Evolutionary conservation across 1,140 invertebrate species (phyloP), one percentile per base, ranked within the genome.

Genomic region (Catajapyx aquilonaris): DNA sequence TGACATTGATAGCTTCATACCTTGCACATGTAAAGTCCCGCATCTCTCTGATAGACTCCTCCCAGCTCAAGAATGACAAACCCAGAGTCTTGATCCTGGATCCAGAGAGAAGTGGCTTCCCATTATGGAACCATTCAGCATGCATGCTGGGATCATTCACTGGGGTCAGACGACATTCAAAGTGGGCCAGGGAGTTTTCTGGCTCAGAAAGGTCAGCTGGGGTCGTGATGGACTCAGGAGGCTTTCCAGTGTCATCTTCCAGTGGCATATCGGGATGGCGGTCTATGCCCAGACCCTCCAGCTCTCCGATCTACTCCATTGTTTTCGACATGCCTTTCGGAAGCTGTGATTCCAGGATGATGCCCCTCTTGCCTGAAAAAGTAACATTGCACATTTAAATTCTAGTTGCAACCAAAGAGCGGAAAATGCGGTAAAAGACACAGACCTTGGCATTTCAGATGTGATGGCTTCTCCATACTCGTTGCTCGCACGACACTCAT

Each of bases 61-160:
- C 76, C 73, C 25, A 91, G 74, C 66, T 91, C 85, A 31, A 93
- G 59, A 47, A 90, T 90, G 2, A 91, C 85, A 50, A 86, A 90
- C 20, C 86, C 86, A 59, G 91, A 0, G 81, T 87, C 52, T 87
- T 87, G 37, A 88, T 74, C 54, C 84, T 69, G 5, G 81, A 85
- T 33, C 84, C 85, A 41, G 80, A 73, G 47, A 77, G 71, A 31
- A 93, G 61, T 7, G 84, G 69, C 61, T 90, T 86, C 21, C 87
- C 88, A 55, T 95, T 91, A 46, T 93, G 86, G 69, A 76, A 94
- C 88, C 88, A 95, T 59, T 94, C 88, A 11, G 94, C 84, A 44
- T 76, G 68, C 76, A 94, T 80, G 39, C 77, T 84, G 1, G 81
- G 78, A 60, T 94, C 87, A 48, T 85, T 84, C 5, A 87, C 69